A percentile compares a stretch with the other conserved stretches of the same genome.
phyloP scores from a whole-genome alignment of 2,888 invertebrate genomes.

The Drosophila greeni region DNA sequence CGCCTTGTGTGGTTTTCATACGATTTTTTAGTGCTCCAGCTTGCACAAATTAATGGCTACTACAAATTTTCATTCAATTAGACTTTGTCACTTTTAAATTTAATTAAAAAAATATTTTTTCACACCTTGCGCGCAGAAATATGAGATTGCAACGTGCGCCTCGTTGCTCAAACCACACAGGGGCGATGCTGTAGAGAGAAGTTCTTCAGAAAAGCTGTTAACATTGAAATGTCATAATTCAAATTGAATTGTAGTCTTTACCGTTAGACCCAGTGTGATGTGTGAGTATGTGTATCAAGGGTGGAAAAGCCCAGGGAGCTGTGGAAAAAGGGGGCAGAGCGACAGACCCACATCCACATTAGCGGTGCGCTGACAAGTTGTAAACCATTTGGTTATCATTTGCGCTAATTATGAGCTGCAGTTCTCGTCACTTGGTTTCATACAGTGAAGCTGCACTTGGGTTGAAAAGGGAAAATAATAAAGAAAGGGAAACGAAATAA shows the following conservation, averaged over 20 bases:
- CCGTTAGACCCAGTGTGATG: conserved; percentile 50
- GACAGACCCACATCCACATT: conserved; percentile 24
- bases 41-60: conserved; percentile 59
- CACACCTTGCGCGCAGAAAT: conserved; percentile 31
- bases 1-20: conserved; percentile 35
- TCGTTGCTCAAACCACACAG: conserved; percentile 6
- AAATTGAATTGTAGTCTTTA: conserved; percentile 69
- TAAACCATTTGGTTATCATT: conserved; percentile 58
- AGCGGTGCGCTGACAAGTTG: conserved; percentile 43
- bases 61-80: conserved; percentile 69
- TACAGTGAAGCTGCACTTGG: conserved; percentile 6
- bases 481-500: background rate
- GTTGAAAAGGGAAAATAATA: background rate
- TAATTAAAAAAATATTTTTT: conserved; percentile 40
- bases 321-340: conserved; percentile 1
- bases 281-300: conserved; percentile 10
- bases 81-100: conserved; percentile 57
- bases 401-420: conserved; percentile 65
- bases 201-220: conserved; percentile 52
- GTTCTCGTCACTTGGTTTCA: conserved; percentile 3
- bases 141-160: conserved; percentile 20
- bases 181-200: conserved; percentile 8
- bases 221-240: conserved; percentile 75
- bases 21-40: conserved; percentile 18
- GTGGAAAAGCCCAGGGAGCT: conserved; percentile 11